Conservation (phyloP, 2,113 vertebrate genomes). For the Pelodiscus sinensis region DNA sequence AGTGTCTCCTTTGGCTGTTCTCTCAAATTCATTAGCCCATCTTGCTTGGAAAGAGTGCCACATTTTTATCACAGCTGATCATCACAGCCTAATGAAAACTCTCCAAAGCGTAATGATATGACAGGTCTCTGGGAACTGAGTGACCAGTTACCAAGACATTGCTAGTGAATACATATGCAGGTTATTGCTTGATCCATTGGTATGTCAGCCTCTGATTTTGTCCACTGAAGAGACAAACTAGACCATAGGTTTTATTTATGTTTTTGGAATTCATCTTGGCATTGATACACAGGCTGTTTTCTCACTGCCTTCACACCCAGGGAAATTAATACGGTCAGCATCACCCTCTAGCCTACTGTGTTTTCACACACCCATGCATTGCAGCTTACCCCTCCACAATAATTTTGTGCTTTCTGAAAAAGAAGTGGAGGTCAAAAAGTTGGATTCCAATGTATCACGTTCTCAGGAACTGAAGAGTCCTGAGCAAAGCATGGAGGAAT, state of each 20-base stretch:
- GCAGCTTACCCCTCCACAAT: neutral
- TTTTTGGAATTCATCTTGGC: neutral
- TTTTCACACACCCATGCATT: neutral
- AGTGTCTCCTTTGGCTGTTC: neutral
- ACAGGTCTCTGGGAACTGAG: neutral
- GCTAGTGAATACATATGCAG: neutral
- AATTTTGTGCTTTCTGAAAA: neutral
- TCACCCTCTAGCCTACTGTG: neutral
- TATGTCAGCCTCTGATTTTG: neutral
- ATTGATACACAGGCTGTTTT: neutral
- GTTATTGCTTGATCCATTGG: neutral
- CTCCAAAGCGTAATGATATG: neutral
- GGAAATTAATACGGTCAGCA: neutral
- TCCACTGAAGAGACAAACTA: neutral
- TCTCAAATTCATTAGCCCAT: neutral
- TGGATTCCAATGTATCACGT: neutral
- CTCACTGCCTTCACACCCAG: neutral
- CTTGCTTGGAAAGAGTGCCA: neutral
- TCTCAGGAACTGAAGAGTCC: rapidly evolving
- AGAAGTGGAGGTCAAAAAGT: neutral
- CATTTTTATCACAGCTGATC: conserved; percentile 3
- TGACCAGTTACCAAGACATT: neutral
- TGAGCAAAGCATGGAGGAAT: neutral
- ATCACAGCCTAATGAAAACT: neutral
- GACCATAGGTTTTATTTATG: neutral